Conservation (phyloP, 1,140 invertebrate species). For the Bombus soroeensis region DNA sequence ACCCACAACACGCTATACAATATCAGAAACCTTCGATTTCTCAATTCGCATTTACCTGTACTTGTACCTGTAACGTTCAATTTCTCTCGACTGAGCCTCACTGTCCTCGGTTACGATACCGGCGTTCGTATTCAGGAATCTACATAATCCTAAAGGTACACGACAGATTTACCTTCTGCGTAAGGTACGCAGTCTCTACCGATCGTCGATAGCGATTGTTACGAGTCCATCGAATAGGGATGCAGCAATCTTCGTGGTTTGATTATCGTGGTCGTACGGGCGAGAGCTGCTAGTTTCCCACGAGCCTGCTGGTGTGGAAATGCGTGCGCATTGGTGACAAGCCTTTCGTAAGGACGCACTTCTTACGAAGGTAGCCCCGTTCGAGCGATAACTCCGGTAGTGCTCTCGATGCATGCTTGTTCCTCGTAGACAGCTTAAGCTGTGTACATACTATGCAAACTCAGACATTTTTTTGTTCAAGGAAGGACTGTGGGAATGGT, state of each 20-base stretch:
- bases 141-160: conserved; percentile 13
- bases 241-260: conserved; percentile 54
- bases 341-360: conserved; percentile 56
- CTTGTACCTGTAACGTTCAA: background rate
- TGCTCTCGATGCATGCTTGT: too few relatives aligned
- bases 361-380: conserved; percentile 18
- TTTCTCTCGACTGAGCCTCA: background rate
- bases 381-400: conserved; percentile 31
- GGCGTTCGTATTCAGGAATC: background rate
- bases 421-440: background rate
- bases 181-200: background rate
- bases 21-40: background rate
- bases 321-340: conserved; percentile 35
- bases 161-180: conserved; percentile 37
- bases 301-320: conserved; percentile 41
- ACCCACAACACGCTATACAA: background rate
- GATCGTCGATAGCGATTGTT: conserved; percentile 33
- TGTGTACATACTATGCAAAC: background rate
- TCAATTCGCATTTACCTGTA: background rate
- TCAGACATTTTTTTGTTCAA: too few relatives aligned
- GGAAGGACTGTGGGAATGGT: too few relatives aligned
- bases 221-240: conserved; percentile 46
- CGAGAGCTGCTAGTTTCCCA: conserved; percentile 55
- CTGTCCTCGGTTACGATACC: background rate
- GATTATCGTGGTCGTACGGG: conserved; percentile 55